Percentiles rank a stretch among this genome's conserved stretches.
These are phyloP conservation scores for Leptinotarsa rubiginosa DNA, from an alignment of 2,888 invertebrate genomes.

Conservation along the genomic window DNA sequence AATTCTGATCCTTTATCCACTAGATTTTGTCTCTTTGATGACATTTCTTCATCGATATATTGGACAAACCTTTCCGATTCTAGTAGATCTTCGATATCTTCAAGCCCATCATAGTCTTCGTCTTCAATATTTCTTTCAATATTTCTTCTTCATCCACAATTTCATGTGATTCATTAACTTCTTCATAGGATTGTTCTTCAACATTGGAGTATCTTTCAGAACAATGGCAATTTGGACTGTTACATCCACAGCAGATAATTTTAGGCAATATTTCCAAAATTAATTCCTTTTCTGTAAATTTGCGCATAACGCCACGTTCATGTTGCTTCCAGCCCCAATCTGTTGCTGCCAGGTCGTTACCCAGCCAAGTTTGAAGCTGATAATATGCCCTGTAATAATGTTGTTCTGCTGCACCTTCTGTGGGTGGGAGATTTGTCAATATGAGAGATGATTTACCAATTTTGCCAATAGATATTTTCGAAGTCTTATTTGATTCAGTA, in stretches of 20 bases:
- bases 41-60: slow-evolving; percentile 39
- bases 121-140: slow-evolving; percentile 12
- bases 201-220: neutral
- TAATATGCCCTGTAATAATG: too few relatives aligned
- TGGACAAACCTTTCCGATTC: slow-evolving; percentile 38
- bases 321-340: slow-evolving; percentile 41
- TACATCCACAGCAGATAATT: slow-evolving; percentile 9
- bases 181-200: neutral
- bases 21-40: slow-evolving; percentile 28
- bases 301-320: slow-evolving; percentile 38
- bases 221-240: neutral
- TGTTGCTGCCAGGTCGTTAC: slow-evolving; percentile 21
- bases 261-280: slow-evolving; percentile 41
- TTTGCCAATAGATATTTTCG: slow-evolving; percentile 43
- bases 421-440: too few relatives aligned
- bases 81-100: slow-evolving; percentile 43
- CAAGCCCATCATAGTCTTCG: slow-evolving; percentile 38
- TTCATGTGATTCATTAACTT: neutral
- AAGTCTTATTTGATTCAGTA: slow-evolving; percentile 48
- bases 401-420: too few relatives aligned
- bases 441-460: slow-evolving; percentile 45
- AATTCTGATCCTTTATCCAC: slow-evolving; percentile 25
- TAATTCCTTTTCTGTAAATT: slow-evolving; percentile 44
- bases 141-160: neutral
- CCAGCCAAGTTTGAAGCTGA: slow-evolving; percentile 43